These are phyloP conservation scores for Tretioscincus oriximinensis DNA, from an alignment of 2,113 vertebrate genomes.

Conservation along the genomic window DNA sequence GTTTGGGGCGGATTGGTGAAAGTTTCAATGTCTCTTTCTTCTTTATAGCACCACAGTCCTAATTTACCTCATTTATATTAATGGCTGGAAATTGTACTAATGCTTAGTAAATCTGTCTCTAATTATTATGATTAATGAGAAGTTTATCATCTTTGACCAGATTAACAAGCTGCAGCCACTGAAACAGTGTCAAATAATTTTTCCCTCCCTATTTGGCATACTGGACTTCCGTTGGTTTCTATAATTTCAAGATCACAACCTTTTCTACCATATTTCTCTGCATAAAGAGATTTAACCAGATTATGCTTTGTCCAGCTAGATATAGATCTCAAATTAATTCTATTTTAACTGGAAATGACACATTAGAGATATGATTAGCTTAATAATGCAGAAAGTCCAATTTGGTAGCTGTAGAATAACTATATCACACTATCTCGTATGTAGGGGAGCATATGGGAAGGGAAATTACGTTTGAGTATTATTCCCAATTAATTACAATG, in stretches of 20 bases:
- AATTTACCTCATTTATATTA: conserved; percentile 78
- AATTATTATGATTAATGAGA: conserved; percentile 76
- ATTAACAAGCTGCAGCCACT: conserved; percentile 68
- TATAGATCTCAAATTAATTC: conserved; percentile 67
- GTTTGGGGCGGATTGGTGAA: conserved; percentile 51
- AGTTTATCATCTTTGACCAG: conserved; percentile 68
- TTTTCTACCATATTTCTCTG: conserved; percentile 56
- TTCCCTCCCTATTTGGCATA: conserved; percentile 21
- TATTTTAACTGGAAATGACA: conserved; percentile 55
- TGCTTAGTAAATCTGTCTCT: conserved; percentile 73
- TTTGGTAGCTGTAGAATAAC: conserved; percentile 33
- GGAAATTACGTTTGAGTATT: background rate
- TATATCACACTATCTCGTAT: background rate
- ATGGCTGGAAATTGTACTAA: conserved; percentile 72
- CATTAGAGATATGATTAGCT: conserved; percentile 39
- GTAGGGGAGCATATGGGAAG: background rate
- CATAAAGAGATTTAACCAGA: conserved; percentile 66
- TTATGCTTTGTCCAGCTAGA: conserved; percentile 59
- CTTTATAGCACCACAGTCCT: conserved; percentile 67
- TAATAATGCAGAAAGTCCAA: conserved; percentile 35
- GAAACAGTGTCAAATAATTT: conserved; percentile 58
- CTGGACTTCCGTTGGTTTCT: conserved; percentile 48
- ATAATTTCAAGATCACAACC: conserved; percentile 49
- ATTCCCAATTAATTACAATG: conserved; percentile 34
- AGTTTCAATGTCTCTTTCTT: conserved; percentile 58